Conservation (phyloP, 2,888 invertebrate genomes). For the Lottia scabra region DNA sequence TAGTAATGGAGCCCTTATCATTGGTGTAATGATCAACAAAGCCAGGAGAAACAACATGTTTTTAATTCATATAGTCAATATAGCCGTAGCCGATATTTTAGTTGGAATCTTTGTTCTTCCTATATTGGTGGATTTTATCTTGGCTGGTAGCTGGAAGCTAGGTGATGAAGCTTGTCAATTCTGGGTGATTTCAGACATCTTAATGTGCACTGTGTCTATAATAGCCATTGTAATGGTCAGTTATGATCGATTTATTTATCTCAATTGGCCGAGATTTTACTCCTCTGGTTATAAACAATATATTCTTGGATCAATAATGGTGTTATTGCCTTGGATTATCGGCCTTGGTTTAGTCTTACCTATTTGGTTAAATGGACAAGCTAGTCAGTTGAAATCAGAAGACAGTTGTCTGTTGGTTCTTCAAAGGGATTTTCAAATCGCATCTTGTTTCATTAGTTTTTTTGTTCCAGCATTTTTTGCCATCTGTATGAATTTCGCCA, state of each 20-base stretch:
- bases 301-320: slow-evolving; percentile 13
- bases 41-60: slow-evolving; percentile 9
- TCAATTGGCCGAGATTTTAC: slow-evolving; percentile 12
- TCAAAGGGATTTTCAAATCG: slow-evolving; percentile 9
- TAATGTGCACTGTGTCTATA: slow-evolving; percentile 19
- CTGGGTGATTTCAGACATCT: slow-evolving; percentile 14
- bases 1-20: slow-evolving; percentile 14
- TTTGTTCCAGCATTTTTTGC: slow-evolving; percentile 21
- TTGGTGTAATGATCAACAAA: slow-evolving; percentile 11
- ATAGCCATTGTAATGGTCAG: slow-evolving; percentile 16
- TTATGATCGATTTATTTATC: slow-evolving; percentile 17
- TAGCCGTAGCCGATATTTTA: slow-evolving; percentile 16
- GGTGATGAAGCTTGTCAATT: slow-evolving; percentile 20
- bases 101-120: slow-evolving; percentile 16
- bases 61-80: slow-evolving; percentile 15
- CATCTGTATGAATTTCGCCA: slow-evolving; percentile 14
- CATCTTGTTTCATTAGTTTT: slow-evolving; percentile 14
- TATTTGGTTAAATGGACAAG: slow-evolving; percentile 12
- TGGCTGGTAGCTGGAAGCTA: slow-evolving; percentile 14
- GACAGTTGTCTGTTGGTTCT: slow-evolving; percentile 7
- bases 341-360: slow-evolving; percentile 14
- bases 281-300: background rate
- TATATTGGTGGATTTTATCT: slow-evolving; percentile 9
- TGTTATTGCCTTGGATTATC: slow-evolving; percentile 18
- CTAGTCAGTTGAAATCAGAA: background rate